Evolutionary conservation across 2,888 invertebrate genomes (phyloP), one percentile per base, ranked within the genome.

Genomic region (Nomada fucata): DNA sequence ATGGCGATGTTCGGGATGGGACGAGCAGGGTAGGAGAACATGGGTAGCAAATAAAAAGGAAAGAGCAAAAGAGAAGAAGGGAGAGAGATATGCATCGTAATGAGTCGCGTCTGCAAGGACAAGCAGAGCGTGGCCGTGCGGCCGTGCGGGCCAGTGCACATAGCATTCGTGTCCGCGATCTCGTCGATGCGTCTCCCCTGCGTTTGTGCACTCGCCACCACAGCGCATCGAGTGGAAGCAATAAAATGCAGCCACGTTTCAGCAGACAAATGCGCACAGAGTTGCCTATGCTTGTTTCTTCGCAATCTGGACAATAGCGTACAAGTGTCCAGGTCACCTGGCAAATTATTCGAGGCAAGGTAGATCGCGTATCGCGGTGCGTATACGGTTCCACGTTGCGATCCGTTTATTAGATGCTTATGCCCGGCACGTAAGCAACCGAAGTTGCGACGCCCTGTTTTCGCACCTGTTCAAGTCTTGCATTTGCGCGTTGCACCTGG

Each of bases 81-180:
- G 9, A 29, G 53, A 47, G 64, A 50, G 67, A 53, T 68, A 74
- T 74, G 75, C 75, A 71, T 90, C 87, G 86, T 89, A 90, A 91
- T 86, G 89, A 90, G 88, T 88, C 79, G 88, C 87, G 89, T 90
- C 90, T 83, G 89, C 88, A 88, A 88, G 87, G 88, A 87, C 91
- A 92, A 92, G 91, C 92, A 92, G 92, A 92, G 91, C 91, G 89
- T 91, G 86, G 86, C 90, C 82, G 86, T 87, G 89, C 20, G 53
- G 36, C 36, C 36, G 36, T 15, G 57, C 90, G 88, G 91, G 89
- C 91, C 89, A 90, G 89, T 91, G 90, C 89, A 87, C 89, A 90
- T 88, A 79, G 88, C 87, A 86, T 86, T 90, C 85, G 84, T 86
- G 89, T 83, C 86, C 83, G 86, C 86, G 87, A 89, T 89, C 90